A percentile compares a stretch with the other conserved stretches of the same genome.
Evolutionary conservation across 1,140 invertebrate species (phyloP).

Genomic region (Euschistus heros): DNA sequence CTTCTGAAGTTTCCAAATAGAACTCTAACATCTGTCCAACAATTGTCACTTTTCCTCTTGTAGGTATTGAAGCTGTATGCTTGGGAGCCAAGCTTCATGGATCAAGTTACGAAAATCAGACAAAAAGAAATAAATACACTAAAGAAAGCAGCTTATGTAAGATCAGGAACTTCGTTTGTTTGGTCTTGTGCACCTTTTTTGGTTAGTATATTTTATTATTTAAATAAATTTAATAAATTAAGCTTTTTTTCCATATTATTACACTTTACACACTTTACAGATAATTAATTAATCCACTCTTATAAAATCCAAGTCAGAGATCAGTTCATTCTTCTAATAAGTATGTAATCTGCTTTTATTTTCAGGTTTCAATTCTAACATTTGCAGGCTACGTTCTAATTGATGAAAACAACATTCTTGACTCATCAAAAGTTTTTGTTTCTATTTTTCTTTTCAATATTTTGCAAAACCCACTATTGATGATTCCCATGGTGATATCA

Average conservation of each 20-base stretch:
- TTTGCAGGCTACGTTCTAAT: slow-evolving; percentile 34
- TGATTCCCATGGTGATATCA: slow-evolving; percentile 34
- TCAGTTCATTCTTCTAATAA: too few relatives aligned
- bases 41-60: too few relatives aligned
- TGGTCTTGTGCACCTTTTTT: slow-evolving; percentile 49
- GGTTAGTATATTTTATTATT: slow-evolving; percentile 34
- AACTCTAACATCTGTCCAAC: too few relatives aligned
- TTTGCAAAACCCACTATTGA: slow-evolving; percentile 39
- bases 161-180: slow-evolving; percentile 41
- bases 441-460: slow-evolving; percentile 50
- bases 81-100: slow-evolving; percentile 38
- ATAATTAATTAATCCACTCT: too few relatives aligned
- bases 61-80: slow-evolving; percentile 37
- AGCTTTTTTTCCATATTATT: too few relatives aligned
- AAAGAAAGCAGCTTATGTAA: slow-evolving; percentile 36
- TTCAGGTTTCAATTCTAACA: slow-evolving; percentile 18
- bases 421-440: slow-evolving; percentile 51
- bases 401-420: slow-evolving; percentile 38
- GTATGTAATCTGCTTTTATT: background rate
- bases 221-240: too few relatives aligned
- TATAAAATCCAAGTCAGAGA: too few relatives aligned
- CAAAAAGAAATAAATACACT: slow-evolving; percentile 35
- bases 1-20: too few relatives aligned
- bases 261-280: too few relatives aligned
- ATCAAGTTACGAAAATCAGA: slow-evolving; percentile 34